A percentile compares a stretch with the other conserved stretches of the same genome.
Evolutionary conservation across 2,888 invertebrate genomes (phyloP).

Genomic region (Ectemnius cavifrons): DNA sequence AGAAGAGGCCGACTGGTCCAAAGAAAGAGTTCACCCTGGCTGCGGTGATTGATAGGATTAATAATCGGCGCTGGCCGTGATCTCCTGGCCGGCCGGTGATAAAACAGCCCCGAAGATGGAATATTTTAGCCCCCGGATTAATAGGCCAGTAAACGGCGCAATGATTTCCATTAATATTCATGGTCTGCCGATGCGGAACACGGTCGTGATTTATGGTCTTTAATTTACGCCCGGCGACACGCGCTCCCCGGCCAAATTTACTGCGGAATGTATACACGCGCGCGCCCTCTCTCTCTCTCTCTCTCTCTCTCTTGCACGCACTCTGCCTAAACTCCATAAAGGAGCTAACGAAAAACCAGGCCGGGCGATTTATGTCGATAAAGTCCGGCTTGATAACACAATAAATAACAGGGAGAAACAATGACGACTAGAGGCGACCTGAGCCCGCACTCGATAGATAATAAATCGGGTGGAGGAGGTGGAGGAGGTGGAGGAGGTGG

Average conservation of each 20-base stretch:
- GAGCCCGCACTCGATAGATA: no score
- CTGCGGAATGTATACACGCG: slow-evolving; percentile 16
- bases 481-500: no score
- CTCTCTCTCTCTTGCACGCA: no score
- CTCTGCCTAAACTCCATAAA: not conserved
- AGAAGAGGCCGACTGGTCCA: no score
- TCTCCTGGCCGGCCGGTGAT: slow-evolving; percentile 59
- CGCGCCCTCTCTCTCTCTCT: not conserved
- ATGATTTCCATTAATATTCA: slow-evolving; percentile 77
- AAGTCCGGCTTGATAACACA: not conserved
- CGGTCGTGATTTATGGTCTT: slow-evolving; percentile 67
- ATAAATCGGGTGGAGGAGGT: no score
- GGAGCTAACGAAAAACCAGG: not conserved
- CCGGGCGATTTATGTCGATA: slow-evolving; percentile 1
- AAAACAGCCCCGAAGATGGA: slow-evolving; percentile 73
- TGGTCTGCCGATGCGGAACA: slow-evolving; percentile 66
- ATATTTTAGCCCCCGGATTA: slow-evolving; percentile 74
- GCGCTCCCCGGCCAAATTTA: slow-evolving; percentile 55
- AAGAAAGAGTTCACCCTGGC: slow-evolving; percentile 13
- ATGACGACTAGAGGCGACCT: not conserved
- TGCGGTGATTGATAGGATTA: slow-evolving; percentile 75
- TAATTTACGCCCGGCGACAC: slow-evolving; percentile 62
- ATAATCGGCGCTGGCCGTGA: slow-evolving; percentile 59
- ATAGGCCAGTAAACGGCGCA: slow-evolving; percentile 75
- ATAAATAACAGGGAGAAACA: slow-evolving; percentile 5